phyloP scores from a whole-genome alignment of 2,797 vertebrate species.

The Sebastes hubbsi region DNA sequence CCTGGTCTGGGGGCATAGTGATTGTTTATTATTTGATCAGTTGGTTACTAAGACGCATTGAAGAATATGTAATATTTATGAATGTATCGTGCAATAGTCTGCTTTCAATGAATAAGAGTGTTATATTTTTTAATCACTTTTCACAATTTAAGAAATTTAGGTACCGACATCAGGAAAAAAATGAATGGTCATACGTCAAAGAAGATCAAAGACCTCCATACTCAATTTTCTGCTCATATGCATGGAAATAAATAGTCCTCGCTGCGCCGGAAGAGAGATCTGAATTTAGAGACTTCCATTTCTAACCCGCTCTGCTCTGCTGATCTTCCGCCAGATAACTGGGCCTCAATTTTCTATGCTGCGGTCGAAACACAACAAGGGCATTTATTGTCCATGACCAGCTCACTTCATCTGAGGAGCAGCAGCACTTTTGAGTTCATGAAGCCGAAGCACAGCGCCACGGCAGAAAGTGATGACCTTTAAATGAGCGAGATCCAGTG shows the following conservation, averaged over 20 bases:
- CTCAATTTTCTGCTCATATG: neutral
- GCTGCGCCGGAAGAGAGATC: slow-evolving; percentile 14
- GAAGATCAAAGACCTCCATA: neutral
- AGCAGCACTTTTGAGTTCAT: slow-evolving; percentile 56
- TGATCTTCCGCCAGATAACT: slow-evolving; percentile 65
- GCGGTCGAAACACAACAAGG: slow-evolving; percentile 60
- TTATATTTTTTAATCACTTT: neutral
- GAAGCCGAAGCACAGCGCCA: slow-evolving; percentile 17
- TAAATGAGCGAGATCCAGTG: slow-evolving; percentile 57
- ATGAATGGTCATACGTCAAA: neutral
- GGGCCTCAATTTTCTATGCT: slow-evolving; percentile 43
- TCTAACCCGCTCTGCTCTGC: slow-evolving; percentile 25
- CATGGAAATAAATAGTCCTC: slow-evolving; percentile 8
- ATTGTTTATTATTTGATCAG: neutral
- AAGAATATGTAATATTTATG: neutral
- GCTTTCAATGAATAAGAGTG: neutral
- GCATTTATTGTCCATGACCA: slow-evolving; percentile 56
- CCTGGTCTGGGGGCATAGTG: neutral
- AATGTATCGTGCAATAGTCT: neutral
- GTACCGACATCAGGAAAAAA: neutral
- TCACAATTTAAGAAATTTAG: neutral
- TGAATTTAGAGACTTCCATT: slow-evolving; percentile 49
- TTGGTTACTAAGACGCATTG: neutral
- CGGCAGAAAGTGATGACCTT: slow-evolving; percentile 53
- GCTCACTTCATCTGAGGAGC: slow-evolving; percentile 54